These are phyloP conservation scores for Ispidina picta DNA, from an alignment of 2,797 vertebrate species.

Conservation along the genomic window DNA sequence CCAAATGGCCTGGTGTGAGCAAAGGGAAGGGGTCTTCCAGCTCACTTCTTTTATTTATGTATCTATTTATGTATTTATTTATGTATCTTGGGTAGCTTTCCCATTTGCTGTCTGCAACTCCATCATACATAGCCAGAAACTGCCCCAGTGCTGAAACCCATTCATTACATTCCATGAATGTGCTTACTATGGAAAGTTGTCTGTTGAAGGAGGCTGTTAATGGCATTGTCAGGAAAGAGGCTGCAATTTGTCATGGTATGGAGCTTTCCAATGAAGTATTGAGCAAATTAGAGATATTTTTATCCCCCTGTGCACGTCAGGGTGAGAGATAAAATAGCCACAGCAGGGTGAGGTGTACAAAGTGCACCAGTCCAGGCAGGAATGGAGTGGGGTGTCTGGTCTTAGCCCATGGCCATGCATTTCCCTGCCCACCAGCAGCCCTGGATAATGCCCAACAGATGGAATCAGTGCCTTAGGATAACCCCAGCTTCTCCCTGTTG, in stretches of 20 bases:
- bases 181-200: neutral
- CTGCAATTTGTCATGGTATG: neutral
- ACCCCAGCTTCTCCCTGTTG: conserved; percentile 6
- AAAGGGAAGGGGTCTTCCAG: neutral
- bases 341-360: neutral
- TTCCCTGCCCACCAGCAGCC: neutral
- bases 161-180: neutral
- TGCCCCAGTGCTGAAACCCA: neutral
- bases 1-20: accelerated
- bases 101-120: neutral
- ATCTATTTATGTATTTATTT: neutral
- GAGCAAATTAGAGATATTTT: neutral
- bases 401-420: neutral
- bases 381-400: neutral
- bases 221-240: neutral
- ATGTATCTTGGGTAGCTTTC: neutral
- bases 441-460: conserved; percentile 25
- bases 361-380: neutral
- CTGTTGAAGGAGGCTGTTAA: neutral
- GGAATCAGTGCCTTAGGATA: conserved; percentile 29
- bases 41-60: neutral
- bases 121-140: neutral
- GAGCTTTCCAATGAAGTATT: neutral
- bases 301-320: neutral
- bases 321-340: neutral